A percentile compares a stretch with the other conserved stretches of the same genome.
These are phyloP conservation scores for Cotesia glomerata DNA, from an alignment of 1,140 invertebrate genomes.

Conservation along the genomic window DNA sequence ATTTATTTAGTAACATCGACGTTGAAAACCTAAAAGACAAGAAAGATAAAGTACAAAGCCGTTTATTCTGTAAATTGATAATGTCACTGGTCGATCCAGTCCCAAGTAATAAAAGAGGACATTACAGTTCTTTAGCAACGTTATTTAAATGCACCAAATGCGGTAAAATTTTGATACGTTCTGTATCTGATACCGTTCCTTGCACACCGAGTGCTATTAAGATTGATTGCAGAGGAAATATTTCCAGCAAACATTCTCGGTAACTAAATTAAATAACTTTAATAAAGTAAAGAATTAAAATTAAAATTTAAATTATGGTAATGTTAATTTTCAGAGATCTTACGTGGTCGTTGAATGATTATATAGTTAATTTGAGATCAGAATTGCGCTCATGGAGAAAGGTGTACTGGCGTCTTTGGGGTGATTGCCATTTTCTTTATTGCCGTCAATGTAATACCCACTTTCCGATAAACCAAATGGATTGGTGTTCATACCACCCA, in stretches of 20 bases:
- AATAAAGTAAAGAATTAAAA: constrained; percentile 3
- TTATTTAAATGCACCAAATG: constrained; percentile 76
- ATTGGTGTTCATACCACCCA: constrained; percentile 81
- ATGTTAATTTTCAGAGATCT: constrained; percentile 66
- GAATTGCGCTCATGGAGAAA: constrained; percentile 85
- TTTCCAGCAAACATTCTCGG: constrained; percentile 73
- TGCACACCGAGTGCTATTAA: constrained; percentile 73
- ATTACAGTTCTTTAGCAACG: constrained; percentile 78
- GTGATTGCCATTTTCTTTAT: constrained; percentile 80
- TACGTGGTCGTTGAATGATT: constrained; percentile 83
- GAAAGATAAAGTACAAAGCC: constrained; percentile 83
- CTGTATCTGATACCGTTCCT: constrained; percentile 71
- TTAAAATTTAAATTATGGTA: neutral
- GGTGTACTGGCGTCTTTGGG: constrained; percentile 93
- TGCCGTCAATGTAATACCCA: constrained; percentile 77
- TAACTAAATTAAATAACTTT: constrained; percentile 39
- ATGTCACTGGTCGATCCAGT: constrained; percentile 73
- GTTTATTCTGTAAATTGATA: constrained; percentile 83
- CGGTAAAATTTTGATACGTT: constrained; percentile 66
- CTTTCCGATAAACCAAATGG: constrained; percentile 79
- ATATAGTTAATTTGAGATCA: constrained; percentile 76
- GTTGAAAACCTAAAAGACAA: constrained; percentile 78
- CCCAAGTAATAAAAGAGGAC: constrained; percentile 75
- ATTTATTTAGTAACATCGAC: constrained; percentile 81
- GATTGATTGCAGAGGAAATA: constrained; percentile 72